Evolutionary conservation across 2,888 invertebrate genomes (phyloP).

Genomic region (Steromphala cineraria): DNA sequence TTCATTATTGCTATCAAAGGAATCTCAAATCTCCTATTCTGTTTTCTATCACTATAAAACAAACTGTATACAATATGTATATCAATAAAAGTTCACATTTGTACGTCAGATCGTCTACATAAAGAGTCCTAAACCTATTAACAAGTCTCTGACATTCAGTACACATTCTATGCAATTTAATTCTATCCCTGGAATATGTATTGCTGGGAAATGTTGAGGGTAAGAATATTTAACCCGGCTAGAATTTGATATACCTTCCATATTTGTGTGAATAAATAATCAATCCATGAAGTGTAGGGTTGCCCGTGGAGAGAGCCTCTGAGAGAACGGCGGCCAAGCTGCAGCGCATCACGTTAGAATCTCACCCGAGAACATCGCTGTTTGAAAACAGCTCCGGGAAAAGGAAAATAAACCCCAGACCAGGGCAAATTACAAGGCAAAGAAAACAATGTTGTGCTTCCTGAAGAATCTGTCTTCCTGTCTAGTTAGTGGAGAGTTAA

Average conservation of each 20-base stretch:
- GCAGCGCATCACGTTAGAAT: not conserved
- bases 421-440: slow-evolving; percentile 11
- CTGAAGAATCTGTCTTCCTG: not conserved
- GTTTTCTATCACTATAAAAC: no score
- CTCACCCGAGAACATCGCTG: not conserved
- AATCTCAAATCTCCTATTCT: no score
- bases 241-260: not conserved
- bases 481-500: not conserved
- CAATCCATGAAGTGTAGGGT: not conserved
- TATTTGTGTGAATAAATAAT: slow-evolving; percentile 4
- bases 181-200: no score
- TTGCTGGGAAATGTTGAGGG: not conserved
- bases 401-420: slow-evolving; percentile 16
- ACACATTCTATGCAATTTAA: no score
- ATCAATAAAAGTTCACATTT: no score
- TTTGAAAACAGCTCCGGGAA: slow-evolving; percentile 10
- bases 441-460: not conserved
- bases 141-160: no score
- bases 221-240: not conserved
- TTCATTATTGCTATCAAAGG: no score
- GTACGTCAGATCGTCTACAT: no score
- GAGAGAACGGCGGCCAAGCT: not conserved
- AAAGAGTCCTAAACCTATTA: no score
- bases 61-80: no score
- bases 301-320: no score